Evolutionary conservation across 2,797 vertebrate species (phyloP).

Genomic region (Lateolabrax maculatus): DNA sequence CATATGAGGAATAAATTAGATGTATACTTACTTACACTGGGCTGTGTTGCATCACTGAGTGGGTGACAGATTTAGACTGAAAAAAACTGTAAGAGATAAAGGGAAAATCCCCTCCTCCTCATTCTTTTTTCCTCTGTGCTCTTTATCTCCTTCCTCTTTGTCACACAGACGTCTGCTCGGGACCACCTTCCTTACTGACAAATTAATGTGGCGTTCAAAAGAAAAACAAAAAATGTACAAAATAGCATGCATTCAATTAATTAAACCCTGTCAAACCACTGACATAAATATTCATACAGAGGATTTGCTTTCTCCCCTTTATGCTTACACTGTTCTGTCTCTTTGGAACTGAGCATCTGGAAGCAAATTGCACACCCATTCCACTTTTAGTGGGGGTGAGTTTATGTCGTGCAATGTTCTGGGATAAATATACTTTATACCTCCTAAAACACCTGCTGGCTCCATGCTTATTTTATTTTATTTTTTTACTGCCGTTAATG

Average conservation of each 20-base stretch:
- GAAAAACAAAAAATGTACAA: background rate
- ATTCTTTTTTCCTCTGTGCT: background rate
- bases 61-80: slow-evolving; percentile 52
- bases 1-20: slow-evolving; percentile 58
- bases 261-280: slow-evolving; percentile 32
- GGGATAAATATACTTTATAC: background rate
- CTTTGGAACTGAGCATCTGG: background rate
- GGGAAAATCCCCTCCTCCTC: slow-evolving; percentile 60
- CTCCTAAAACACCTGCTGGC: background rate
- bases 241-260: slow-evolving; percentile 33
- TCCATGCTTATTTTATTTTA: too few species aligned
- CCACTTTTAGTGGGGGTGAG: background rate
- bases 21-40: slow-evolving; percentile 36
- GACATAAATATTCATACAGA: slow-evolving; percentile 1
- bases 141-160: slow-evolving; percentile 36
- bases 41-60: slow-evolving; percentile 54
- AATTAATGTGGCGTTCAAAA: slow-evolving; percentile 47
- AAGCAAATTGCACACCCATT: background rate
- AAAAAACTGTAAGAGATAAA: slow-evolving; percentile 10
- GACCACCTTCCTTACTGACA: slow-evolving; percentile 42
- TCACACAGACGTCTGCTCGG: slow-evolving; percentile 14
- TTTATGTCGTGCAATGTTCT: background rate
- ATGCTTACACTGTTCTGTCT: background rate
- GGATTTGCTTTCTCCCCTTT: background rate
- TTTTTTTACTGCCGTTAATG: background rate